Base-by-base conservation (phyloP, 2,113 vertebrate genomes). In the Silurus asotus region DNA sequence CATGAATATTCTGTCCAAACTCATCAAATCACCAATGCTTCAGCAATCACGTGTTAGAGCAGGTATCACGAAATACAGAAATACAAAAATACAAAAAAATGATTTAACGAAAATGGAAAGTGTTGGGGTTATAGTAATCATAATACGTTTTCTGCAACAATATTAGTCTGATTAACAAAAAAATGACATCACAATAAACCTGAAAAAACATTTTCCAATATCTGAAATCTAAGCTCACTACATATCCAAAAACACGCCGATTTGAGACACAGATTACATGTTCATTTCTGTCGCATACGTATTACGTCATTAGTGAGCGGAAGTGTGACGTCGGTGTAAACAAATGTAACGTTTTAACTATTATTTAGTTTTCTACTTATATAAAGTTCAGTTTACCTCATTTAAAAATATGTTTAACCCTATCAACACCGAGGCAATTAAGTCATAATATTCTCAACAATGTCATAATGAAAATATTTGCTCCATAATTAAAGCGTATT, bases 281-380 rank as follows among this genome's bases (percentile, higher is more conserved):
- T 15, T 51, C 23, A 62, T 64, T 86, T 80, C 86, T 58, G 94
- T 90, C 93, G 93, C 93, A 78, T 7, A 48, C 10, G 37, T 6
- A 84, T 90, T 85, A 93, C 93, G 93, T 87, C 45, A 72, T 4
- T 0, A 13, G 8, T 14, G n/a, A 80, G 49, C 58, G 77, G 28
- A 56, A 61, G 4, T 20, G 28, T 19, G 48, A 45, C 28, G 17
- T 58, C 53, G 45, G 25, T 80, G 13, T 14, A 25, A 8, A 37
- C n/a, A 9, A 79, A 59, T 53, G 10, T 5, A 70, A 5, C 9
- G 13, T 28, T 56, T 77, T 25, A 56, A 51, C n/a, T 4, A 28
- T 55, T 77, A 37, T 37, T 56, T 14, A 15, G 25, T 55, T 76
- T 25, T 17, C 37, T 37, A 37, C 37, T 37, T 37, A 37, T 37